Evolutionary conservation across 2,888 invertebrate species (phyloP).

Genomic region (Polyploca ridens): DNA sequence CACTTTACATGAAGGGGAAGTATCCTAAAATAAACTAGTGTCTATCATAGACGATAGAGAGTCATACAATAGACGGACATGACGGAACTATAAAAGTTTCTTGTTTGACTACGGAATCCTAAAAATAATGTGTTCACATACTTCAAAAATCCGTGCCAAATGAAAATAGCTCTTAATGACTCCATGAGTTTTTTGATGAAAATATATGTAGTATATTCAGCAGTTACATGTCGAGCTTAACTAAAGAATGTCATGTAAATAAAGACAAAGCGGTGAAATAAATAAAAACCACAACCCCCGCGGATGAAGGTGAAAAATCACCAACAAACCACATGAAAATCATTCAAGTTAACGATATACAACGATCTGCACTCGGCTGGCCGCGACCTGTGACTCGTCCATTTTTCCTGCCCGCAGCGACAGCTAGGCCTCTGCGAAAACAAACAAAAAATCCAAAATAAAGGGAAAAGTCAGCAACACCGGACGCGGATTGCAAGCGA

Average conservation of each 20-base stretch:
- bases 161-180: too few species aligned
- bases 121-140: too few species aligned
- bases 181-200: not conserved
- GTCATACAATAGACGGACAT: too few species aligned
- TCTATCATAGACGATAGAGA: too few species aligned
- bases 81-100: too few species aligned
- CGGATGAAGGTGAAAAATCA: slow-evolving; percentile 60
- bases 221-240: not conserved
- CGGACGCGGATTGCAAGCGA: slow-evolving; percentile 16
- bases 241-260: slow-evolving; percentile 31
- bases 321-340: slow-evolving; percentile 68
- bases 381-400: slow-evolving; percentile 64
- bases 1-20: too few species aligned
- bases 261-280: slow-evolving; percentile 41
- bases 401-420: slow-evolving; percentile 55
- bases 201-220: not conserved
- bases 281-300: not conserved
- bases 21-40: too few species aligned
- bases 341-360: slow-evolving; percentile 73
- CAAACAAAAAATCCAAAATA: slow-evolving; percentile 33
- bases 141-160: not conserved
- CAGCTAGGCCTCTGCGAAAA: slow-evolving; percentile 51
- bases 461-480: slow-evolving; percentile 1
- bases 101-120: too few species aligned
- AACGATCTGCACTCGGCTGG: slow-evolving; percentile 66